Base-by-base conservation (phyloP, 2,888 invertebrate genomes). In the Lasioglossum figueresi region DNA sequence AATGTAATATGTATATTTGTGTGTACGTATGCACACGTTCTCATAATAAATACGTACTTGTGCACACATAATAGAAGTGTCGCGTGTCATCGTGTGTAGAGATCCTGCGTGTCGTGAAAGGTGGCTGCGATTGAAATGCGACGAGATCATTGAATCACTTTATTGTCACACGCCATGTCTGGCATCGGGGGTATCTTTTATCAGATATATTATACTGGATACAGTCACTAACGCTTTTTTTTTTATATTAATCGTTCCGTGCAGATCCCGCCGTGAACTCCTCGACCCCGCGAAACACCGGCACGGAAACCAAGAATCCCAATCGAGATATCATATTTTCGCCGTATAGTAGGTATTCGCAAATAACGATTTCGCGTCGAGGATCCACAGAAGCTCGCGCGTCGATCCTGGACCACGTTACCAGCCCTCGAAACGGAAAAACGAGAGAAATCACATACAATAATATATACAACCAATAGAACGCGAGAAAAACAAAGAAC, bases 121-220 rank as follows among this genome's bases (percentile, higher is more conserved):
- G 79, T 84, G 79, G 86, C 84, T 86, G 83, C 80, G 83, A 91
- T 89, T 82, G 76, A 90, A 91, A 91, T 88, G 84, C 91, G 86
- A 85, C 88, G 84, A 89, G 92, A 93, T 94, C 93, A 94, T 94
- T 94, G 94, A 94, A 94, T 94, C 94, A 94, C 93, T 94, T 94
- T 94, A 94, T 94, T 94, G 94, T 94, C 94, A 94, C 94, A 93
- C 93, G 94, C 94, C 94, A 94, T 93, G 89, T 92, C 93, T 94
- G 94, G 94, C 94, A 93, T 94, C 93, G 91, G 93, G 94, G 94
- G 93, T 94, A 94, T 94, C 92, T 94, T 94, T 94, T 93, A 94
- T 93, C 92, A 92, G 93, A 92, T 94, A 92, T 92, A 92, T 93
- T 93, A 94, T 94, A 94, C 92, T 94, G 93, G 92, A 94, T 94